A percentile compares a stretch with the other conserved stretches of the same genome.
These are phyloP conservation scores for Notothenia rossii DNA, from an alignment of 2,113 vertebrate genomes.

Conservation along the genomic window DNA sequence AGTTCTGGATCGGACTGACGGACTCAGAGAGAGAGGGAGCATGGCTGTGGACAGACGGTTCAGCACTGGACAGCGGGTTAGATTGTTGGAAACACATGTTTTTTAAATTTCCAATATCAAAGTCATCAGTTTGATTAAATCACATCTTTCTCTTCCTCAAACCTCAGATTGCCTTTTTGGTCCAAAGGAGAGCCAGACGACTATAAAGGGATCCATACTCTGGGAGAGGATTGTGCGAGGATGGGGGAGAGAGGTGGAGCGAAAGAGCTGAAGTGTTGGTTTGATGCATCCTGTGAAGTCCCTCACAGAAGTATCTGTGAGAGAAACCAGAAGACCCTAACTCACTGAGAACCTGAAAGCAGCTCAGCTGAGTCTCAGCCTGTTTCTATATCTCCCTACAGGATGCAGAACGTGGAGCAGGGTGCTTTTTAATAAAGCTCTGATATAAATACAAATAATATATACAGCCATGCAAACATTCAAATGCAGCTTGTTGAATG, in stretches of 20 bases:
- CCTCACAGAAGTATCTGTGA: conserved; percentile 52
- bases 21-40: neutral
- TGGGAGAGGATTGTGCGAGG: conserved; percentile 64
- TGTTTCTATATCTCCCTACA: neutral
- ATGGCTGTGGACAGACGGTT: conserved; percentile 69
- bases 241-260: neutral
- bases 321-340: conserved; percentile 24
- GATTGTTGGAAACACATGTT: neutral
- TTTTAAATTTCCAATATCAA: neutral
- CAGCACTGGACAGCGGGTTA: conserved; percentile 26
- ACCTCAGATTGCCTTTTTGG: conserved; percentile 49
- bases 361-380: neutral
- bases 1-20: conserved; percentile 76
- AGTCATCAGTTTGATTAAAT: neutral
- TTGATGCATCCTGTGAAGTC: neutral
- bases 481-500: neutral
- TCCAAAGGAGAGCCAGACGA: rapidly evolving
- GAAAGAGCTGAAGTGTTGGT: rapidly evolving
- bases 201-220: rapidly evolving
- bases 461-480: too few relatives aligned
- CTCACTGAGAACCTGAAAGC: neutral
- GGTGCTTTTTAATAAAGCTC: too few relatives aligned
- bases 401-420: too few relatives aligned
- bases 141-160: neutral
- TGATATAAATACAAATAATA: neutral